Conservation (phyloP, 2,888 invertebrate genomes). For the Melanargia galathea region DNA sequence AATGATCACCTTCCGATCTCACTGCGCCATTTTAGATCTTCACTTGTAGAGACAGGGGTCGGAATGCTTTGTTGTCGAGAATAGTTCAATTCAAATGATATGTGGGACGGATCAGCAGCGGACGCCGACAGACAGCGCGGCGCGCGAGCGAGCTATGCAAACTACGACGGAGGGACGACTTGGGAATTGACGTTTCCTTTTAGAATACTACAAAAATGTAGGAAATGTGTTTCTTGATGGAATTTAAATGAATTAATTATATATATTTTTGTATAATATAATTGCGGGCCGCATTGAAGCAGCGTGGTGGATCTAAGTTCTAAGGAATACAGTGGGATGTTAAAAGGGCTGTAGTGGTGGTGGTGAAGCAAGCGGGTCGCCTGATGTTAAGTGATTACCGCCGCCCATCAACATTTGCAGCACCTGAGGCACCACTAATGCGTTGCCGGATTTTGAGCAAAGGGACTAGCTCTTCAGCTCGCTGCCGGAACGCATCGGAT, state of each 20-base stretch:
- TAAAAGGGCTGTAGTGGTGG: too few species aligned
- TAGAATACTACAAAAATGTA: background rate
- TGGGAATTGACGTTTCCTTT: background rate
- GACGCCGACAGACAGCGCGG: background rate
- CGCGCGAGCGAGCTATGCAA: background rate
- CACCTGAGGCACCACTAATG: too few species aligned
- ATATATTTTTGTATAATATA: too few species aligned
- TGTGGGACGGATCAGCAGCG: background rate
- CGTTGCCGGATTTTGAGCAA: too few species aligned
- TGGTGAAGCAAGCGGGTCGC: too few species aligned
- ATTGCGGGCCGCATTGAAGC: too few species aligned
- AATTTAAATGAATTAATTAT: background rate
- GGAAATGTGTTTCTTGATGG: background rate
- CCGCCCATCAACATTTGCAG: too few species aligned
- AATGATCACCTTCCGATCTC: conserved; percentile 1
- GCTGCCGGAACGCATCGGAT: too few species aligned
- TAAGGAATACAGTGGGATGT: too few species aligned
- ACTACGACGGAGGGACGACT: background rate
- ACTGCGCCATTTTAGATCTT: background rate
- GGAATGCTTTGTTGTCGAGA: background rate
- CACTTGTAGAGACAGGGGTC: background rate
- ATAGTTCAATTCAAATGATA: conserved; percentile 6
- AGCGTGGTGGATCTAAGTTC: too few species aligned
- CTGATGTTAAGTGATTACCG: too few species aligned
- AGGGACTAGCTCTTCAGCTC: too few species aligned